Evolutionary conservation across 2,113 vertebrate genomes (phyloP), one percentile per base, ranked within the genome.

Genomic region (Orycteropus afer): DNA sequence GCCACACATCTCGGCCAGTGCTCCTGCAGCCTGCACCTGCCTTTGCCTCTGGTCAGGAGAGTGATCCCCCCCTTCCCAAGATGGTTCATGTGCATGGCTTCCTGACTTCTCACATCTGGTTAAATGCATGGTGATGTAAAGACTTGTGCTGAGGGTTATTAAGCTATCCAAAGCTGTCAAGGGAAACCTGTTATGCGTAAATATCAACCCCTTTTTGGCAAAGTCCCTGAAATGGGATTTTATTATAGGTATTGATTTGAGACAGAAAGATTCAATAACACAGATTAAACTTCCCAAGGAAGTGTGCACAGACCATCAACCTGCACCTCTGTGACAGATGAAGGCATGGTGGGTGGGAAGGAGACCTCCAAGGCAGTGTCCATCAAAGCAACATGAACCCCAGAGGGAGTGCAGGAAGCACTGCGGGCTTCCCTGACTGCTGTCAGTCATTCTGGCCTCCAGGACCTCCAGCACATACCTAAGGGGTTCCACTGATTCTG

Each of bases 261-360:
- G 76, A 91, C 79, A 93, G 84, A 91, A 97, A 96, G 93, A 93
- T 97, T n/a, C 94, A 97, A 97, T 96, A 96, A 96, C 91, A 87
- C 95, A 97, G 76, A 96, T 93, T 96, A 93, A 97, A 84, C 63
- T 57, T 92, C 89, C 74, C 47, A 73, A 92, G 86, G 84, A 92
- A 84, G 80, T 94, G 37, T 5, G 0, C 37, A 45, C 2, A 12
- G 67, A 95, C 76, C 78, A 67, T 94, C 86, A 86, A n/a, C 76
- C 47, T 14, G 6, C 6, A 32, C 78, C 1, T 6, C 67, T 1
- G 0, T 14, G 40, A 45, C 55, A 15, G 3, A 0, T 22, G 49
- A 78, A 74, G 59, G 59, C 34, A 0, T 17, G 0, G 51, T 88
- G 89, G 82, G 93, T 71, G 51, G 77, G 61, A 73, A 79, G 0